These are phyloP conservation scores for Leptoclinus maculatus DNA, from an alignment of 2,797 vertebrate genomes.

Conservation along the genomic window DNA sequence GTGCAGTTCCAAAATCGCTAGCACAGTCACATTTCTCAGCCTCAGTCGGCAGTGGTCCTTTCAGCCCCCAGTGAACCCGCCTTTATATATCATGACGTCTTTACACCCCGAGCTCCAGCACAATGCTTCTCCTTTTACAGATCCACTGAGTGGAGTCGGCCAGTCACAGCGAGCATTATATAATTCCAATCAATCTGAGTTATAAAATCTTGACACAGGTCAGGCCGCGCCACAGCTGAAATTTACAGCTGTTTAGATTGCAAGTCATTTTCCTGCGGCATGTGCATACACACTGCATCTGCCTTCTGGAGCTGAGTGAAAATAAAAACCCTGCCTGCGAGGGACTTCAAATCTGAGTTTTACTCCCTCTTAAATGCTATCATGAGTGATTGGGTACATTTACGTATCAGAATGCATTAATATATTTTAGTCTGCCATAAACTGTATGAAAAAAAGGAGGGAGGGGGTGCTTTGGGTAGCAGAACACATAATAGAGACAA, in stretches of 20 bases:
- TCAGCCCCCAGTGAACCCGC: slow-evolving; percentile 51
- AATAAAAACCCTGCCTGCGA: slow-evolving; percentile 45
- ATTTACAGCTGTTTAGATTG: slow-evolving; percentile 79
- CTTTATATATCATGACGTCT: slow-evolving; percentile 67
- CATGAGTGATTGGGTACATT: slow-evolving; percentile 50
- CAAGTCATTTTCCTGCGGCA: slow-evolving; percentile 63
- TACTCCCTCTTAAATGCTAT: slow-evolving; percentile 43
- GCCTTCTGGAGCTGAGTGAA: slow-evolving; percentile 38
- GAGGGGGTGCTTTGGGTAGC: slow-evolving; percentile 2
- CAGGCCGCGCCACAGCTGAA: slow-evolving; percentile 50
- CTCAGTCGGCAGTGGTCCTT: slow-evolving; percentile 32
- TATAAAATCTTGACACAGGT: slow-evolving; percentile 79
- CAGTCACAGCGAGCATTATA: slow-evolving; percentile 73
- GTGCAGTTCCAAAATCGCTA: slow-evolving; percentile 53
- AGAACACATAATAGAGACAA: slow-evolving; percentile 34
- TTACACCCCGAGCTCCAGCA: slow-evolving; percentile 58
- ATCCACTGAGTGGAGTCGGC: slow-evolving; percentile 74
- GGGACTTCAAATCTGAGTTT: slow-evolving; percentile 54
- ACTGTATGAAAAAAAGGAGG: slow-evolving; percentile 17
- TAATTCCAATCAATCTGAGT: slow-evolving; percentile 80
- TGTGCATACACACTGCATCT: slow-evolving; percentile 49
- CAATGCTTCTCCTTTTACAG: slow-evolving; percentile 67
- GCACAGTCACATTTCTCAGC: slow-evolving; percentile 54
- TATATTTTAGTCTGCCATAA: slow-evolving; percentile 47
- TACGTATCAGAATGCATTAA: slow-evolving; percentile 44